Percentiles rank a stretch among this genome's conserved stretches.
phyloP scores from a whole-genome alignment of 2,888 invertebrate genomes.

The Dyspetes luteomarginatus region DNA sequence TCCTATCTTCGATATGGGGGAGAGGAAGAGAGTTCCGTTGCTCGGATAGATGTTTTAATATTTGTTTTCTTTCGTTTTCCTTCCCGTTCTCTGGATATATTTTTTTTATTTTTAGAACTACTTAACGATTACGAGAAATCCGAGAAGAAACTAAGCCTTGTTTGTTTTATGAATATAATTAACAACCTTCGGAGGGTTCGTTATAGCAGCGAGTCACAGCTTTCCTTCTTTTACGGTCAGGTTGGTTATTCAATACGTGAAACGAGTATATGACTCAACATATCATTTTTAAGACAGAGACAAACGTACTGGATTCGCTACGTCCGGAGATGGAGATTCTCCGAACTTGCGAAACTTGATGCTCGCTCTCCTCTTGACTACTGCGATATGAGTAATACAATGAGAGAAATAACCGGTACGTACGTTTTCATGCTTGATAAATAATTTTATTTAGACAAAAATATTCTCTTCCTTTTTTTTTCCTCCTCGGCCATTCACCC shows the following conservation, averaged over 20 bases:
- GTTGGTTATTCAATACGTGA: constrained; percentile 52
- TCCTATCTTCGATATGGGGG: too few species aligned
- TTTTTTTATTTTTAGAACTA: constrained; percentile 10
- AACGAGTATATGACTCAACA: constrained; percentile 42
- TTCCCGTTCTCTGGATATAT: neutral
- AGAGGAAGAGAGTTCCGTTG: too few species aligned
- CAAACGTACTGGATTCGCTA: constrained; percentile 19
- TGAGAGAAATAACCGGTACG: constrained; percentile 28
- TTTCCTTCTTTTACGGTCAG: constrained; percentile 29
- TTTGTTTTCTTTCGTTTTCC: neutral
- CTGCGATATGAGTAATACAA: constrained; percentile 8
- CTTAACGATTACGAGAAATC: constrained; percentile 10
- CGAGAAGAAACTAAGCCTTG: constrained; percentile 4
- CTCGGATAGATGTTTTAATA: neutral
- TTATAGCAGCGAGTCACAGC: constrained; percentile 8
- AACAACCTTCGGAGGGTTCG: constrained; percentile 31
- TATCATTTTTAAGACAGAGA: constrained; percentile 38
- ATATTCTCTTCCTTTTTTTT: neutral
- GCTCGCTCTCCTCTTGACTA: constrained; percentile 12
- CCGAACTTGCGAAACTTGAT: constrained; percentile 33
- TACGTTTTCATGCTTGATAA: constrained; percentile 11
- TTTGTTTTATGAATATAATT: constrained; percentile 45
- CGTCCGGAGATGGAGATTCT: constrained; percentile 5
- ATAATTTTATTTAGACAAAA: neutral
- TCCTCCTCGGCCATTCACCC: constrained; percentile 1